Conservation (phyloP, 2,113 vertebrate genomes). For the Macquaria ambigua region DNA sequence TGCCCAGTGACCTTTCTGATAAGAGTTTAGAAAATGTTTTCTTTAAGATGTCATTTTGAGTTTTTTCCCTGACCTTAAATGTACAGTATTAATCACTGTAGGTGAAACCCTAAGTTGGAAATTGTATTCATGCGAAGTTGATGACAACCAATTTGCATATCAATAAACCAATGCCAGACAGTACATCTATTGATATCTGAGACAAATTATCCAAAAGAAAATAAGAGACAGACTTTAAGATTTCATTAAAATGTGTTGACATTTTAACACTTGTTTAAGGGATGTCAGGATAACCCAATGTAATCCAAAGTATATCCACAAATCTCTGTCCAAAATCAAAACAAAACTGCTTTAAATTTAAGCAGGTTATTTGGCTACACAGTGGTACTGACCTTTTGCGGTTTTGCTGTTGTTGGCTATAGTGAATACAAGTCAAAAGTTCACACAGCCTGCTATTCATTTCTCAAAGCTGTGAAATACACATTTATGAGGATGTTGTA, state of each 20-base stretch:
- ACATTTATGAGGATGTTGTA: too few species aligned
- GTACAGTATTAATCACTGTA: not conserved
- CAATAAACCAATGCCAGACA: not conserved
- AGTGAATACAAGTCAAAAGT: not conserved
- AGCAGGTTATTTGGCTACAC: not conserved
- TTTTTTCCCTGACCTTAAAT: not conserved
- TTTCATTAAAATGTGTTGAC: too few species aligned
- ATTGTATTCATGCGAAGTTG: not conserved
- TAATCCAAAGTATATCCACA: not conserved
- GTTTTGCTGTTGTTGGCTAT: not conserved
- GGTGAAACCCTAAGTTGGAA: not conserved
- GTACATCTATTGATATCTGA: not conserved
- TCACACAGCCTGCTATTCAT: not conserved
- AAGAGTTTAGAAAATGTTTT: not conserved
- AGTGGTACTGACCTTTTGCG: not conserved
- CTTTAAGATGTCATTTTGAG: not conserved
- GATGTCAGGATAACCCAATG: not conserved
- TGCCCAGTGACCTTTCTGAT: not conserved
- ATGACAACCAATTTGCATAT: not conserved
- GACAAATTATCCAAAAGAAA: too few species aligned
- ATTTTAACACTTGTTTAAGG: not conserved
- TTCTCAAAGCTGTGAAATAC: too few species aligned
- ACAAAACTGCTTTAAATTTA: not conserved
- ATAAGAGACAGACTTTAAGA: too few species aligned
- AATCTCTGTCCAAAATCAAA: not conserved